Evolutionary conservation across 1,140 invertebrate species (phyloP), one percentile per base, ranked within the genome.

Genomic region (Lithobius niger): DNA sequence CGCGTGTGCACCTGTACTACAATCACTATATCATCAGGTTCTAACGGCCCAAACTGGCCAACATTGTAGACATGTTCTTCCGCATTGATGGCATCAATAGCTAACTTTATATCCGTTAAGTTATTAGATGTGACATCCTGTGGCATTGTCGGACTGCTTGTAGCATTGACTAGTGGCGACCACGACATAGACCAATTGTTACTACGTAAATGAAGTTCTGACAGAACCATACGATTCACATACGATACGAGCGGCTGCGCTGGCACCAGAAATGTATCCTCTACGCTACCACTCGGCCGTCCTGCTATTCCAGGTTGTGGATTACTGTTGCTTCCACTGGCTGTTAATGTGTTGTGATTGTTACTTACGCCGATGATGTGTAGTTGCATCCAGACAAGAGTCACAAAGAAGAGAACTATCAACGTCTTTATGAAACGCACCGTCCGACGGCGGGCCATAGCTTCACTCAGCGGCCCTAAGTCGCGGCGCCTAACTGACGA

Each of bases 1-100:
- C 96, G 76, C 44, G 88, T 86, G 72, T 99, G 95, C 44, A 97
- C 92, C 82, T 95, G 77, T 56, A 86, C 72, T 36, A 86, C 82
- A 66, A 88, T 86, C 62, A 88, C 78, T 60, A 85, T 76, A 54
- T 83, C 82, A 69, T 86, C 82, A 64, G 77, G 76, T 59, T 80
- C 77, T 57, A 87, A 66, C 18, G 83, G 82, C 1, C 83, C 84
- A 65, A 84, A 87, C 13, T 79, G 72, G 55, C 86, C 82, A 64
- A 84, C 80, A 67, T 88, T 87, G 59, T 78, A 74, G 51, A 86
- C 77, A 55, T 72, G 75, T 70, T 86, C 83, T 65, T 79, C 74
- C 24, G 74, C 67, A 66, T 86, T 86, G 61, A 81, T 78, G 53
- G 71, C 71, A 27, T 75, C 71, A 42, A 86, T 82, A 57, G 75